Conservation (phyloP, 2,113 vertebrate species). For the Eurypyga helias region DNA sequence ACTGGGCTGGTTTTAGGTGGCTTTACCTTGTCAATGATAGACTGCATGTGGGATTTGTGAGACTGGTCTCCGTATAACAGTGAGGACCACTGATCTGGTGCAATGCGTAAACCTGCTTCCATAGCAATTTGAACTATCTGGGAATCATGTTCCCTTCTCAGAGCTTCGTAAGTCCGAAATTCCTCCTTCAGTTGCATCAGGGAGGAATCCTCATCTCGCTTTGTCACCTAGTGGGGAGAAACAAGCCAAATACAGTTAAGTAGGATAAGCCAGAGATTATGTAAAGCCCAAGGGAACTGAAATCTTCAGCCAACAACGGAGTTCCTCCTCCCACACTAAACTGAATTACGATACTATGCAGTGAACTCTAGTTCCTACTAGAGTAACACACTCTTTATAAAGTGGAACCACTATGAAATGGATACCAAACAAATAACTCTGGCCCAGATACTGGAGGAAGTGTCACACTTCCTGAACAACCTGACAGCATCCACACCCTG, state of each 20-base stretch:
- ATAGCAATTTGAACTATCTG: conserved; percentile 99
- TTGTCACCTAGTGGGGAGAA: conserved; percentile 86
- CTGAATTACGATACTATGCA: not conserved
- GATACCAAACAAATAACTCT: not conserved
- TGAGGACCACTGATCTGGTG: conserved; percentile 98
- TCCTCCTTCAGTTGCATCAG: conserved; percentile 99
- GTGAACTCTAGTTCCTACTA: not conserved
- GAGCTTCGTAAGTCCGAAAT: conserved; percentile 94
- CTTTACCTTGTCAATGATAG: conserved; percentile 97
- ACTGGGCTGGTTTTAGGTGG: not conserved
- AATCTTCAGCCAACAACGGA: not conserved
- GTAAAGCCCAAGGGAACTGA: not conserved
- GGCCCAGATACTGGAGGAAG: not conserved
- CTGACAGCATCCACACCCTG: not conserved
- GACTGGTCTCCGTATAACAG: conserved; percentile 96
- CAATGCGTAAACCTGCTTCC: conserved; percentile 97
- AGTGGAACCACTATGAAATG: not conserved
- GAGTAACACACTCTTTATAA: not conserved
- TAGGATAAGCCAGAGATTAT: not conserved
- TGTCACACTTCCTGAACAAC: not conserved
- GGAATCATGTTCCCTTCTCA: conserved; percentile 95
- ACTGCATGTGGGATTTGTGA: conserved; percentile 99
- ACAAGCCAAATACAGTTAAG: not conserved
- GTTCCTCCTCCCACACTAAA: not conserved
- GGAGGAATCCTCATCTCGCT: conserved; percentile 97